Evolutionary conservation across 2,888 invertebrate species (phyloP), one percentile per base, ranked within the genome.

Genomic region (Troglohyphantes excavatus): DNA sequence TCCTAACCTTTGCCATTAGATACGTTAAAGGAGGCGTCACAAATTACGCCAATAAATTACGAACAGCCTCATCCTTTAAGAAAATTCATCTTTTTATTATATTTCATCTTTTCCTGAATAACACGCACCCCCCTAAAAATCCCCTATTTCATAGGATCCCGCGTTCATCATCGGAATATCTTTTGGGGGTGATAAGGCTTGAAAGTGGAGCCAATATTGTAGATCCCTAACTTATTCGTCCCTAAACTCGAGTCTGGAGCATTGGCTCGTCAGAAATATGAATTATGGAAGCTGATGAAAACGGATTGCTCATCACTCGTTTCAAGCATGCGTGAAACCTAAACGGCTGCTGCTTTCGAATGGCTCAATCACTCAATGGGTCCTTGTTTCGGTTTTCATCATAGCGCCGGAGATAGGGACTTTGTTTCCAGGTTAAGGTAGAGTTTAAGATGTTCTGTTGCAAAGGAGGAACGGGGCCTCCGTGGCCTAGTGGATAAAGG

Each of bases 31-130:
- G 83, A 83, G 72, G 83, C 83, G 73, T 83, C 83, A 83, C 83
- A 83, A 83, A 83, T 83, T 83, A 73, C 83, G 33, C 53, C 83
- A 63, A 83, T 83, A 83, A 83, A 83, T 83, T 83, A 83, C 73
- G 63, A 72, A 73, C 63, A 19, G 53, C 73, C 73, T 73, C 73
- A 83, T 83, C 67, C 65, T 43, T 83, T 83, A 83, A 83, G 83
- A 83, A 83, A 83, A 73, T 83, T 83, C 63, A 73, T 83, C 83
- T 83, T 83, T 73, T 83, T 83, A 83, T 83, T 83, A 83, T 73
- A 83, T 83, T 83, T 83, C 83, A 83, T 73, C 72, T 83, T 83
- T 83, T 63, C 83, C 72, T 83, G 83, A 83, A 83, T 83, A 83
- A 83, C 83, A 83, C 72, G 73, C 83, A 73, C 63, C 83, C 27